A percentile compares a stretch with the other conserved stretches of the same genome.
These are phyloP conservation scores for Pharmacophagus antenor DNA, from an alignment of 2,888 invertebrate species.

Conservation along the genomic window DNA sequence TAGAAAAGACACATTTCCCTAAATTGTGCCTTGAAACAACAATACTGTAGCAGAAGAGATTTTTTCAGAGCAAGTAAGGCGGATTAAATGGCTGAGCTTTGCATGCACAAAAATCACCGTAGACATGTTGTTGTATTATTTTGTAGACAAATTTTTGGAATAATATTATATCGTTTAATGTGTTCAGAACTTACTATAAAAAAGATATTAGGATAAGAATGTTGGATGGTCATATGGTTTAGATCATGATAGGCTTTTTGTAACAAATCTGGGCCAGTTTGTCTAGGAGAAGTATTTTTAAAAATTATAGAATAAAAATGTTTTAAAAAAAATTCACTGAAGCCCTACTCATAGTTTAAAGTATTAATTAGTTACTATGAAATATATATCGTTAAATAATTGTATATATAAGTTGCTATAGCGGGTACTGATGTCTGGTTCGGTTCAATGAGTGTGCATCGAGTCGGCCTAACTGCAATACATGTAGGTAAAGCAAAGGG, in stretches of 20 bases:
- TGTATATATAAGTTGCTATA: background rate
- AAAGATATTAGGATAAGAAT: no score
- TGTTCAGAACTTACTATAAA: conserved; percentile 26
- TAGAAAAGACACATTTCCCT: conserved; percentile 27
- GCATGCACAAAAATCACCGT: conserved; percentile 29
- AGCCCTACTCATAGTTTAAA: background rate
- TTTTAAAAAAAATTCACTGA: no score
- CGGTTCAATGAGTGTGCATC: conserved; percentile 70
- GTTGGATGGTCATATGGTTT: no score
- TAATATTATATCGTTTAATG: conserved; percentile 35
- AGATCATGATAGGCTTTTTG: no score
- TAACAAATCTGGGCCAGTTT: no score
- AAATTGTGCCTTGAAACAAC: conserved; percentile 28
- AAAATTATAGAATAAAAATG: no score
- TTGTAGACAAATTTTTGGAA: background rate
- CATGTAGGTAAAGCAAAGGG: conserved; percentile 55
- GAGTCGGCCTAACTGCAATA: conserved; percentile 48
- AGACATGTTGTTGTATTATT: conserved; percentile 1
- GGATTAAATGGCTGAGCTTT: conserved; percentile 26
- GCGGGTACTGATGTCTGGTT: conserved; percentile 46
- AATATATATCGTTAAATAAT: background rate
- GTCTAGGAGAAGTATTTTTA: no score
- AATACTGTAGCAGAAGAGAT: conserved; percentile 24
- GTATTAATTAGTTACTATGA: background rate
- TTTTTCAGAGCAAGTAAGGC: conserved; percentile 23